phyloP scores from a whole-genome alignment of 1,140 invertebrate species.

The Magallana gigas region DNA sequence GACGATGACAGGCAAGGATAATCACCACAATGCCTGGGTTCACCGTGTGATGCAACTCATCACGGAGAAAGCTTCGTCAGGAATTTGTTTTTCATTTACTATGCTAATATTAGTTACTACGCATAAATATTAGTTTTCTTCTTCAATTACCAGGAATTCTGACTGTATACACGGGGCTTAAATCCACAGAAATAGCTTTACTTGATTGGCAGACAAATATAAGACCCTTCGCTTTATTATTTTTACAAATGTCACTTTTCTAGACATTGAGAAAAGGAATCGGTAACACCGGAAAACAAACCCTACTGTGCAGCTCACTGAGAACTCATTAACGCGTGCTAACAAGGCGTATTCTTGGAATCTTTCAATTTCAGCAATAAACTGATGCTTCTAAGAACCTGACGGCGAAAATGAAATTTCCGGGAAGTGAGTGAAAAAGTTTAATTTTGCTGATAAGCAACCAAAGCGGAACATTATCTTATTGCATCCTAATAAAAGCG shows the following conservation, averaged over 20 bases:
- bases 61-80: neutral
- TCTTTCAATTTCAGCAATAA: neutral
- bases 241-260: too few species aligned
- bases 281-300: neutral
- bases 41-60: neutral
- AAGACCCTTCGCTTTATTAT: too few species aligned
- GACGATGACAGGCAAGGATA: neutral
- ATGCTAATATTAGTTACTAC: too few species aligned
- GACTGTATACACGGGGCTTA: too few species aligned
- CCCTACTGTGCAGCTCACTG: neutral
- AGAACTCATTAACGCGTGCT: slow-evolving; percentile 9
- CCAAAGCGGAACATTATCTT: too few species aligned
- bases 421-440: neutral
- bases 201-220: too few species aligned
- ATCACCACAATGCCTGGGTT: neutral
- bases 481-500: too few species aligned
- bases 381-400: neutral
- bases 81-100: neutral
- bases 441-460: too few species aligned
- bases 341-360: slow-evolving; percentile 12
- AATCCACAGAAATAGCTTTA: too few species aligned
- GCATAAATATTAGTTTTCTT: too few species aligned
- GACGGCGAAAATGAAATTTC: neutral
- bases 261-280: neutral
- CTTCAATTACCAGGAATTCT: too few species aligned